phyloP scores from a whole-genome alignment of 2,888 invertebrate species.

The Apamea anceps region DNA sequence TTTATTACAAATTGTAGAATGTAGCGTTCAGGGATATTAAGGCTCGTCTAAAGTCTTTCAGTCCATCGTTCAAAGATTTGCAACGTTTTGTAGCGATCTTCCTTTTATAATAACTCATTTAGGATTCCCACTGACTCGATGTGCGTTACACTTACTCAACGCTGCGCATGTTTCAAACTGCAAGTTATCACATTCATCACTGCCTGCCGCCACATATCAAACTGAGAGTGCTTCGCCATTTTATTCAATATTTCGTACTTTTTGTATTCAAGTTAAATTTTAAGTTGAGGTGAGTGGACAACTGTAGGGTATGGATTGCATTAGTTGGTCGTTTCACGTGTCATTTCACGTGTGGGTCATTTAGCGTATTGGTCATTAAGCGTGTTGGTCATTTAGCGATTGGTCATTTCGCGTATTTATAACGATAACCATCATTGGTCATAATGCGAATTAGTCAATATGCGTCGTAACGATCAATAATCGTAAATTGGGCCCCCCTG shows the following conservation, averaged over 20 bases:
- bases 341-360: too few relatives aligned
- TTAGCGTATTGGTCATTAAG: too few relatives aligned
- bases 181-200: constrained; percentile 55
- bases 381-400: too few relatives aligned
- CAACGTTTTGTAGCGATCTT: too few relatives aligned
- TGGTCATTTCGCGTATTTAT: too few relatives aligned
- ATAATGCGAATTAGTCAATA: too few relatives aligned
- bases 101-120: not conserved
- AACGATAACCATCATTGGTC: too few relatives aligned
- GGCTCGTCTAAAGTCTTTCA: not conserved
- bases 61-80: not conserved
- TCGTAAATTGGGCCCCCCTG: not conserved
- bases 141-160: not conserved
- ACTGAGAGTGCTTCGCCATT: constrained; percentile 3
- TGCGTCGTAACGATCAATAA: too few relatives aligned
- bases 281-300: not conserved
- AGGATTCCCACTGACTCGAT: not conserved
- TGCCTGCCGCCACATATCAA: constrained; percentile 18
- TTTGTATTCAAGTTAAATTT: not conserved
- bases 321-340: too few relatives aligned
- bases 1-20: not conserved
- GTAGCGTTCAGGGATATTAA: not conserved
- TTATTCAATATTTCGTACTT: constrained; percentile 28
- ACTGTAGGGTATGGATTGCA: too few relatives aligned
- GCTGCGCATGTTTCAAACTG: constrained; percentile 19